A percentile compares a stretch with the other conserved stretches of the same genome.
Conservation (phyloP, 2,888 invertebrate species). For the Merodon equestris region DNA sequence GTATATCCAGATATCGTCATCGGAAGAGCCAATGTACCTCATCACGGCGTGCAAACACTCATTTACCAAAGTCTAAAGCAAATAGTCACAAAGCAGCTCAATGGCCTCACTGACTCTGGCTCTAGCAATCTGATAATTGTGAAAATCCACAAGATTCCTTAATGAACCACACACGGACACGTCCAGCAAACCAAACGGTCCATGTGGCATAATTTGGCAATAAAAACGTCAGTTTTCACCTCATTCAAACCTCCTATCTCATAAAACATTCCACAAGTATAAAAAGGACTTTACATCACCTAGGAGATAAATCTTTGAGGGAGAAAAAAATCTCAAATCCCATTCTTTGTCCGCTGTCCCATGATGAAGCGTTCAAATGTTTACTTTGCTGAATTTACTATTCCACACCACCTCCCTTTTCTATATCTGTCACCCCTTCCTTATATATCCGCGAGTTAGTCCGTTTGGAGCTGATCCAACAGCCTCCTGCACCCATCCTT, state of each 20-base stretch:
- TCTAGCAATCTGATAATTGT: not conserved
- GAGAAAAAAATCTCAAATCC: not conserved
- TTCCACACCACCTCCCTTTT: no score
- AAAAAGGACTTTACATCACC: slow-evolving; percentile 10
- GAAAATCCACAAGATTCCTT: slow-evolving; percentile 1
- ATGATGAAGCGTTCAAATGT: slow-evolving; percentile 55
- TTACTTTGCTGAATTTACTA: slow-evolving; percentile 64
- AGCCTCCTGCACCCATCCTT: slow-evolving; percentile 15
- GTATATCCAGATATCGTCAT: no score
- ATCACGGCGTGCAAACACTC: no score
- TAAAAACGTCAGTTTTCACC: slow-evolving; percentile 13
- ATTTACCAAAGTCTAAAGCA: no score
- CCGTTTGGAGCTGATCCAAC: slow-evolving; percentile 3
- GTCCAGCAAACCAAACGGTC: slow-evolving; percentile 1
- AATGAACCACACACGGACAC: not conserved
- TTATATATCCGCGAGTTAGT: slow-evolving; percentile 50
- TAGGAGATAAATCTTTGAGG: not conserved
- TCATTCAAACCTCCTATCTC: slow-evolving; percentile 7
- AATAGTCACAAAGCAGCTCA: no score
- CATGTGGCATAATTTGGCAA: slow-evolving; percentile 23
- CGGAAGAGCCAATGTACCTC: no score
- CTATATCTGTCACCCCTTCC: slow-evolving; percentile 16
- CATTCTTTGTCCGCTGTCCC: slow-evolving; percentile 26
- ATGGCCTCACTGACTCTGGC: no score
- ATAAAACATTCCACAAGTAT: slow-evolving; percentile 4